Conservation (phyloP, 2,888 invertebrate genomes). For the Alsophila aescularia region DNA sequence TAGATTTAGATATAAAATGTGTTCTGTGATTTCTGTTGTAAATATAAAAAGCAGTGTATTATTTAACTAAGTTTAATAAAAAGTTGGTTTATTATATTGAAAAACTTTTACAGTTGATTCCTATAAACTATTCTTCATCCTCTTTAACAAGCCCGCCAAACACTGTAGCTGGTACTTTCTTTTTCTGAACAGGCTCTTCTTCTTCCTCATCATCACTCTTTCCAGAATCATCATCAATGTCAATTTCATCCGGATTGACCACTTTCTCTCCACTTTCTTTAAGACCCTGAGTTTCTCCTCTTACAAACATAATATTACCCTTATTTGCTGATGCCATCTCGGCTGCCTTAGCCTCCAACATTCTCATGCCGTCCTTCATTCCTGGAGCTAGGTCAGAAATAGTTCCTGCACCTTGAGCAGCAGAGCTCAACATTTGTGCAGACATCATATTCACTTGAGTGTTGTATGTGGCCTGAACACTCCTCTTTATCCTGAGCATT, state of each 20-base stretch:
- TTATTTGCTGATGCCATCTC: constrained; percentile 86
- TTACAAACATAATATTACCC: constrained; percentile 92
- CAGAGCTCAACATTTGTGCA: constrained; percentile 96
- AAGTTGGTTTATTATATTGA: constrained; percentile 58
- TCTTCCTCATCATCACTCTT: constrained; percentile 86
- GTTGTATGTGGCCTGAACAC: constrained; percentile 98
- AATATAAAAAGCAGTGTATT: constrained; percentile 63
- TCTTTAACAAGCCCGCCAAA: constrained; percentile 90
- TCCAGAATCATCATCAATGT: constrained; percentile 90
- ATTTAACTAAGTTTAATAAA: constrained; percentile 64
- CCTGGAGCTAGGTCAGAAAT: constrained; percentile 90
- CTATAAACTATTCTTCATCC: constrained; percentile 41
- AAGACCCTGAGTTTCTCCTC: constrained; percentile 93
- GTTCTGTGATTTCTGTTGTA: constrained; percentile 75
- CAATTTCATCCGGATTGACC: constrained; percentile 94
- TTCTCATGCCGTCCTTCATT: constrained; percentile 93
- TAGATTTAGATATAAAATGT: constrained; percentile 46
- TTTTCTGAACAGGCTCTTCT: constrained; percentile 91
- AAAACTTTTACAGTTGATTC: background rate
- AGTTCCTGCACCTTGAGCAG: constrained; percentile 86
- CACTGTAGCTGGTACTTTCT: constrained; percentile 94
- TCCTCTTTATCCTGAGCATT: constrained; percentile 98
- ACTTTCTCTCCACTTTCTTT: constrained; percentile 87
- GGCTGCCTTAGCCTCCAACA: constrained; percentile 93
- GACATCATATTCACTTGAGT: constrained; percentile 99